phyloP scores from a whole-genome alignment of 2,113 vertebrate genomes.

The Sceloporus tristichus region DNA sequence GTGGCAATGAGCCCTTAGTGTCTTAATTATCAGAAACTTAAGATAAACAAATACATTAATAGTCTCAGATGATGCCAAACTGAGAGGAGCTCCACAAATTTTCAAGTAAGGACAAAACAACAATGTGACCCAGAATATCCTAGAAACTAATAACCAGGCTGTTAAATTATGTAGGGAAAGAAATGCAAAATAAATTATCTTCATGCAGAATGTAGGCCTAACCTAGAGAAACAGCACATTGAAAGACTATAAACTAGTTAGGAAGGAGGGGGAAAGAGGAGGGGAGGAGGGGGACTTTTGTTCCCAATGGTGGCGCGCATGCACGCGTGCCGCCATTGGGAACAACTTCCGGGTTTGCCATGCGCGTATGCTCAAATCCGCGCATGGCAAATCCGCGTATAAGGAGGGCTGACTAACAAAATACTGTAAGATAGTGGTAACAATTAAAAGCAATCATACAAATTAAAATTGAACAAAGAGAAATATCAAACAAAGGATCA shows the following conservation, averaged over 20 bases:
- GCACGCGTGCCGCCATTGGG: no score
- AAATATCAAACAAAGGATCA: neutral
- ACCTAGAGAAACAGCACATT: neutral
- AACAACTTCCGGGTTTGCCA: no score
- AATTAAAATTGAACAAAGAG: conserved; percentile 1
- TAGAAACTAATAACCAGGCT: neutral
- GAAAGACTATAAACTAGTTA: neutral
- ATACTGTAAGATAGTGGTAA: neutral
- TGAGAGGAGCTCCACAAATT: neutral
- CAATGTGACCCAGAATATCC: neutral
- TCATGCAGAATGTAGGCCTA: accelerated
- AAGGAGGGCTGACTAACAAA: neutral
- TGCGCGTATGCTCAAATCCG: no score
- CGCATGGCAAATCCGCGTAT: no score
- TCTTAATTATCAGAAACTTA: neutral
- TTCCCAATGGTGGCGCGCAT: no score
- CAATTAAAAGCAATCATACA: neutral
- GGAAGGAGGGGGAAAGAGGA: no score
- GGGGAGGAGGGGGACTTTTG: no score
- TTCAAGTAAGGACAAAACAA: neutral
- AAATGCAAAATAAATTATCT: conserved; percentile 1
- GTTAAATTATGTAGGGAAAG: neutral
- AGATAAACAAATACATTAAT: neutral
- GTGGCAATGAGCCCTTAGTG: no score
- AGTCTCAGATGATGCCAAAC: neutral